Evolutionary conservation across 2,797 vertebrate genomes (phyloP), one percentile per base, ranked within the genome.

Genomic region (Semaprochilodus insignis): DNA sequence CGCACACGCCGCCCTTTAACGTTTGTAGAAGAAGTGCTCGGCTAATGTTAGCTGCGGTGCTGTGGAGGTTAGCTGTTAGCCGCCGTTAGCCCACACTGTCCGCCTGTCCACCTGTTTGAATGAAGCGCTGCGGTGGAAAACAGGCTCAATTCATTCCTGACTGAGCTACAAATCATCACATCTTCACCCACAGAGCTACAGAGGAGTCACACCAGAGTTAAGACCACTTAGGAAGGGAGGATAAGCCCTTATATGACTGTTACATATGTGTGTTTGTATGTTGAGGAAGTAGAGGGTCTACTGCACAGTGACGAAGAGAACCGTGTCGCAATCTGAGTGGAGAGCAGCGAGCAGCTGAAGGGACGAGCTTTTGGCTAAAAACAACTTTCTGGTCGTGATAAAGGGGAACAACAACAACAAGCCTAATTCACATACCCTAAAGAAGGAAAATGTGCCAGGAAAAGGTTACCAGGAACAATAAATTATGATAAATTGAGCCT

Each of bases 71-170:
- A 62, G 59, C 59, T 25, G n/a, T 25, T 62, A 57, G 59, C 23
- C 59, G 23, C 59, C 23, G 59, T 25, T 60, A 60, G 88, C 83
- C 85, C 88, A 71, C 88, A 31, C 31, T 31, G 31, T 89, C 90
- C 11, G 10, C 14, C 60, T 88, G 88, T 92, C 93, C 94, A 95
- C 94, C 93, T 95, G 94, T 95, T 95, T 93, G 94, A 95, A 93
- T 74, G 73, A 73, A 62, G 80, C 81, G 82, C 6, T 59, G 55
- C 21, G 21, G 57, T 23, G 17, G 59, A 60, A 60, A 63, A 11
- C 16, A 16, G 60, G 3, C 55, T 57, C 2, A 14, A 23, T 23
- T n/a, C 19, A 15, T 48, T 23, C 1, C n/a, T 70, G 21, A 23
- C 40, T 48, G 10, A 17, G 2, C 6, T 40, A 69, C 21, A 69